Evolutionary conservation across 2,797 vertebrate genomes (phyloP).

Genomic region (Phoebastria nigripes): DNA sequence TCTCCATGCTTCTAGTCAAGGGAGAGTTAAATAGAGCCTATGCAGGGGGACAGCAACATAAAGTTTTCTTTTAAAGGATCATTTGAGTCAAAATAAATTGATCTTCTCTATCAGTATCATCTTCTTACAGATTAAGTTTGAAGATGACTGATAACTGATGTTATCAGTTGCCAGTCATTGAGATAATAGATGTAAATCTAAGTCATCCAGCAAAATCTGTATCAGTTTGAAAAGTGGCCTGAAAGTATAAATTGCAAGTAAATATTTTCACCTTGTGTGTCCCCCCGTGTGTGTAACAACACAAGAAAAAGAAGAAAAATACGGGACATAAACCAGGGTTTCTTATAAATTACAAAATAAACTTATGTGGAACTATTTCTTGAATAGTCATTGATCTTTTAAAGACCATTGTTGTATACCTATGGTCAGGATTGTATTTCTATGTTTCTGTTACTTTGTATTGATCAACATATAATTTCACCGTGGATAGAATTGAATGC

Average conservation of each 20-base stretch:
- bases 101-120: neutral
- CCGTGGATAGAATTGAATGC: neutral
- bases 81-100: neutral
- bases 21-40: neutral
- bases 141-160: neutral
- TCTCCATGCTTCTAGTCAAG: neutral
- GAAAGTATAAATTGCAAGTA: neutral
- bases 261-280: neutral
- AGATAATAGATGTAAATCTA: neutral
- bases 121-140: neutral
- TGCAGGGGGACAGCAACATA: neutral
- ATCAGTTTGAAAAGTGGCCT: neutral
- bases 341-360: neutral
- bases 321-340: fast-evolving
- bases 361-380: neutral
- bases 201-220: neutral
- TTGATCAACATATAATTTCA: neutral
- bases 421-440: neutral
- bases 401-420: neutral
- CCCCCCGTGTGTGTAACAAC: neutral
- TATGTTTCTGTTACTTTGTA: neutral
- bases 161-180: neutral
- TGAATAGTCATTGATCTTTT: neutral
- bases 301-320: neutral
- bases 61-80: neutral